Percentiles rank a stretch among this genome's conserved stretches.
Evolutionary conservation across 2,113 vertebrate genomes (phyloP).

Genomic region (Entelurus aequoreus): DNA sequence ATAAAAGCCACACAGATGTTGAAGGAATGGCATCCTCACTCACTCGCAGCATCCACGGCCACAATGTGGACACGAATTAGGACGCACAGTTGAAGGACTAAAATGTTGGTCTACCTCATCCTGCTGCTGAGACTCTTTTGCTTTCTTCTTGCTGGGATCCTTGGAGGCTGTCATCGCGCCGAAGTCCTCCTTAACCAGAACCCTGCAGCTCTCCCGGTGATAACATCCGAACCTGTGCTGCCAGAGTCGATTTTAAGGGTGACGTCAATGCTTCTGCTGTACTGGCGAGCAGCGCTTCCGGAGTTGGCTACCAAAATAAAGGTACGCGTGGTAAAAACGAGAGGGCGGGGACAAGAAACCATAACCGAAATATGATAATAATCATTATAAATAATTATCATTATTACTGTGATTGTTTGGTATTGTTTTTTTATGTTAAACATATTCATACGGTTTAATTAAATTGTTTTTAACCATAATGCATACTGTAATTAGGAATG

Average conservation of each 20-base stretch:
- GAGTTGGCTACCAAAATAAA: conserved; percentile 33
- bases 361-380: too few relatives aligned
- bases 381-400: too few relatives aligned
- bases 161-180: conserved; percentile 52
- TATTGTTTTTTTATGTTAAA: too few relatives aligned
- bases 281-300: neutral
- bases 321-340: neutral
- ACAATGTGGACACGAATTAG: conserved; percentile 1
- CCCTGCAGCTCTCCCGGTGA: conserved; percentile 24
- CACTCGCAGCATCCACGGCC: neutral
- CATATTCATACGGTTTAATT: too few relatives aligned
- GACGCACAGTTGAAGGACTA: neutral
- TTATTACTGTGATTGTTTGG: too few relatives aligned
- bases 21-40: neutral
- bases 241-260: conserved; percentile 27
- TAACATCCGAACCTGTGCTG: conserved; percentile 31
- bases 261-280: neutral
- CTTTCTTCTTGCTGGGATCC: conserved; percentile 51
- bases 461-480: too few relatives aligned
- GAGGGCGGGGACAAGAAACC: too few relatives aligned
- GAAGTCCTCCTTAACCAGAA: neutral
- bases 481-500: too few relatives aligned
- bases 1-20: neutral
- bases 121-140: conserved; percentile 49
- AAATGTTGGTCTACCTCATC: conserved; percentile 42